A percentile compares a stretch with the other conserved stretches of the same genome.
phyloP scores from a whole-genome alignment of 2,113 vertebrate species.

The Holacanthus passer region DNA sequence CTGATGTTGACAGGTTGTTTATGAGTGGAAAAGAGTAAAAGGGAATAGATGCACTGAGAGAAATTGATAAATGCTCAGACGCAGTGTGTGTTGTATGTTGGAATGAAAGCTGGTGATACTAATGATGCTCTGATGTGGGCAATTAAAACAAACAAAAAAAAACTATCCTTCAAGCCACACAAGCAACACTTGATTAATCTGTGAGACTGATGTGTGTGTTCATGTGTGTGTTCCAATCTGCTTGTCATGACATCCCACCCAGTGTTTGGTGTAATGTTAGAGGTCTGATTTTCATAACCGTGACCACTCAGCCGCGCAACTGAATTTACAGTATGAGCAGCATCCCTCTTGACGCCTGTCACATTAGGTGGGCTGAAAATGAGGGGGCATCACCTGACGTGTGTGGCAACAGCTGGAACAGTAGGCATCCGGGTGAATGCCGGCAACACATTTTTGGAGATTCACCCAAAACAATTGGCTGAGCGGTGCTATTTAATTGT shows the following conservation, averaged over 20 bases:
- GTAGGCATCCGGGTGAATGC: slow-evolving; percentile 50
- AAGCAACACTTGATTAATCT: slow-evolving; percentile 2
- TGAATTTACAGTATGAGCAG: slow-evolving; percentile 30
- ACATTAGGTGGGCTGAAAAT: slow-evolving; percentile 48
- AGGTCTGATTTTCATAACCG: slow-evolving; percentile 32
- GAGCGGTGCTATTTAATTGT: slow-evolving; percentile 69
- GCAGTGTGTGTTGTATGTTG: not conserved
- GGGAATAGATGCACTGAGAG: slow-evolving; percentile 8
- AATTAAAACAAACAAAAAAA: slow-evolving; percentile 20
- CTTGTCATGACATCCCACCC: slow-evolving; percentile 18
- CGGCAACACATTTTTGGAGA: slow-evolving; percentile 35
- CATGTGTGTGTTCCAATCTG: slow-evolving; percentile 10
- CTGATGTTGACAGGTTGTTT: slow-evolving; percentile 24
- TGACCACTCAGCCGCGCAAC: not conserved
- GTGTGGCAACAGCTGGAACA: slow-evolving; percentile 59
- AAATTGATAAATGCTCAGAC: not conserved
- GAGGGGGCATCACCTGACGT: slow-evolving; percentile 34
- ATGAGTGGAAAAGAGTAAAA: slow-evolving; percentile 22
- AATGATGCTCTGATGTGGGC: not conserved
- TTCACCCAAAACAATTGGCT: slow-evolving; percentile 71
- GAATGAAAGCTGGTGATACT: not conserved
- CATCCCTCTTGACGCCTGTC: slow-evolving; percentile 35
- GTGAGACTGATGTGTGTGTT: slow-evolving; percentile 18
- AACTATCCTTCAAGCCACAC: not conserved
- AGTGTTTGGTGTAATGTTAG: slow-evolving; percentile 18